Percentiles rank a stretch among this genome's conserved stretches.
Evolutionary conservation across 1,140 invertebrate species (phyloP).

Genomic region (Mesaphorura yosii): DNA sequence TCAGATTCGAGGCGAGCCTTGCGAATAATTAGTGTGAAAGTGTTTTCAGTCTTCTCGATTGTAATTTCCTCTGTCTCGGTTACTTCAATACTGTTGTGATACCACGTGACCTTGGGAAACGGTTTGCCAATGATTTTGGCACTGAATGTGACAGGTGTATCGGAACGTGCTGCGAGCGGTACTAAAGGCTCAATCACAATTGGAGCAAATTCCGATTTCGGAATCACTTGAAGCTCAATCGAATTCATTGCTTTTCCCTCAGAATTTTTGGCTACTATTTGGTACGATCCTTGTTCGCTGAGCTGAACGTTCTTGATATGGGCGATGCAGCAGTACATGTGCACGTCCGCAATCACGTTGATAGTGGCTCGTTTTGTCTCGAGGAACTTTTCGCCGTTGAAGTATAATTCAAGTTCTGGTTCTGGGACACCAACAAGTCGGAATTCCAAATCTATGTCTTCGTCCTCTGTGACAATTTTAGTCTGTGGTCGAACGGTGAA

Average conservation of each 20-base stretch:
- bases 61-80: too few species aligned
- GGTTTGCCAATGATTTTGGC: too few species aligned
- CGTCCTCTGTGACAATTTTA: slow-evolving; percentile 59
- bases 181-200: too few species aligned
- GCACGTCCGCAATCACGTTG: slow-evolving; percentile 68
- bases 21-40: too few species aligned
- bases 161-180: too few species aligned
- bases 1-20: slow-evolving; percentile 49
- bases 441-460: slow-evolving; percentile 68
- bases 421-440: slow-evolving; percentile 77
- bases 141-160: too few species aligned
- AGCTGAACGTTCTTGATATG: slow-evolving; percentile 65
- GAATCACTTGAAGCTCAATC: slow-evolving; percentile 56
- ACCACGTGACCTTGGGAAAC: too few species aligned
- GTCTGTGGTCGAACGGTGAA: slow-evolving; percentile 75
- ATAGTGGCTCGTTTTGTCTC: slow-evolving; percentile 54
- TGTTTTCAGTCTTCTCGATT: too few species aligned
- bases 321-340: slow-evolving; percentile 72
- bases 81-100: too few species aligned
- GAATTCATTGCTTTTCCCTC: slow-evolving; percentile 76
- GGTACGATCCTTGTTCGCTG: slow-evolving; percentile 74
- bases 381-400: slow-evolving; percentile 58
- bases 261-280: slow-evolving; percentile 72
- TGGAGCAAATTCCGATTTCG: too few species aligned
- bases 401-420: slow-evolving; percentile 73